These are phyloP conservation scores for Aurelia coerulea DNA, from an alignment of 30 jellyfish, hydroid and myxozoan genomes.

Conservation along the genomic window DNA sequence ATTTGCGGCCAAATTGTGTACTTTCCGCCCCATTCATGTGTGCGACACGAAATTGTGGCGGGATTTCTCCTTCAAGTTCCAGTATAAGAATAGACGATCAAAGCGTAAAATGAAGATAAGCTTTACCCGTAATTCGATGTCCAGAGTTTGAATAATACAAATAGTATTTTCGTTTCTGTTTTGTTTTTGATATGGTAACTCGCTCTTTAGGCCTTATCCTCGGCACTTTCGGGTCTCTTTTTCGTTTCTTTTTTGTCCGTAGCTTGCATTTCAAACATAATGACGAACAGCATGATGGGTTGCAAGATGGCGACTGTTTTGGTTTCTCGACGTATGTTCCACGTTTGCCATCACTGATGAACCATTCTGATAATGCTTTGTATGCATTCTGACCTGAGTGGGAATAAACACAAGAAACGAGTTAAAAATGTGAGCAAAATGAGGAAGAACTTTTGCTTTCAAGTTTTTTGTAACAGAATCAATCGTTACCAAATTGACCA, in stretches of 20 bases:
- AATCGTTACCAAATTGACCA: too few species aligned
- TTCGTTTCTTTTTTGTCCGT: constrained; percentile 24
- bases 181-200: not conserved
- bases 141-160: constrained; percentile 45
- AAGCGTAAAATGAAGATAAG: too few species aligned
- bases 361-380: constrained; percentile 91
- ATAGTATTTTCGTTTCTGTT: constrained; percentile 27
- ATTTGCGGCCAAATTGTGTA: too few species aligned
- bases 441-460: not conserved
- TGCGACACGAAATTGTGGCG: too few species aligned
- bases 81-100: too few species aligned
- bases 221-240: constrained; percentile 12
- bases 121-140: constrained; percentile 12
- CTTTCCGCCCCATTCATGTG: too few species aligned
- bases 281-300: constrained; percentile 92
- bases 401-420: not conserved
- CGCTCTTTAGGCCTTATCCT: constrained; percentile 4
- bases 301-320: constrained; percentile 74
- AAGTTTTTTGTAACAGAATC: too few species aligned
- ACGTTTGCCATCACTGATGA: constrained; percentile 64
- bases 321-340: constrained; percentile 85
- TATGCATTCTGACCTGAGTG: constrained; percentile 86
- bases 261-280: constrained; percentile 84
- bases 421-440: not conserved
- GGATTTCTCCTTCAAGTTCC: too few species aligned